Evolutionary conservation across 2,888 invertebrate genomes (phyloP).

Genomic region (Drosophila pseudotakahashii): DNA sequence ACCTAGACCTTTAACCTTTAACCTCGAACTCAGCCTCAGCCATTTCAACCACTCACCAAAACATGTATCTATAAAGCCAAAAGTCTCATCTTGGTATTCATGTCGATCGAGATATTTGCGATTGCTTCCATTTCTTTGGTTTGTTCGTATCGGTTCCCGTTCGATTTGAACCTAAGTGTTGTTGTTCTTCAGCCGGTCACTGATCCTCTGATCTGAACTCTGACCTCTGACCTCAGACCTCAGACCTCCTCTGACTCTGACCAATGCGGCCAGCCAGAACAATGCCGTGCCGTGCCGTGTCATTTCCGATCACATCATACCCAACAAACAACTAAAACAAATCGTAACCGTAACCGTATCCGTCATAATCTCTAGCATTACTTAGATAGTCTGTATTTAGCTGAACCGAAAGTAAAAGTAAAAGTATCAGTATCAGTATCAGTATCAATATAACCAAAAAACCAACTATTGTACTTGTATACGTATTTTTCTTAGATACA

Average conservation of each 20-base stretch:
- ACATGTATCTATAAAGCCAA: slow-evolving; percentile 33
- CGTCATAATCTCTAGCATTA: slow-evolving; percentile 36
- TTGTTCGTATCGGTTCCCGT: slow-evolving; percentile 63
- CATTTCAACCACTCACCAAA: slow-evolving; percentile 33
- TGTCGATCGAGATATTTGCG: slow-evolving; percentile 31
- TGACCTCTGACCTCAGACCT: slow-evolving; percentile 17
- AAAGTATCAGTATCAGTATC: slow-evolving; percentile 12
- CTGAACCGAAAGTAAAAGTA: slow-evolving; percentile 27
- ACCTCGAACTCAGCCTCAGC: slow-evolving; percentile 16
- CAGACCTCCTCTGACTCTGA: slow-evolving; percentile 11
- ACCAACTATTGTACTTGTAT: slow-evolving; percentile 19
- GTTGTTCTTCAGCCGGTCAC: slow-evolving; percentile 55
- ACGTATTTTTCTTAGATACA: slow-evolving; percentile 34
- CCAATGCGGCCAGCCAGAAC: slow-evolving; percentile 18
- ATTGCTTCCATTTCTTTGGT: slow-evolving; percentile 34
- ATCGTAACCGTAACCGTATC: slow-evolving; percentile 32
- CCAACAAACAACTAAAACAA: slow-evolving; percentile 35
- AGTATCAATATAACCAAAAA: slow-evolving; percentile 16
- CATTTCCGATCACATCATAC: slow-evolving; percentile 42
- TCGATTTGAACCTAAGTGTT: slow-evolving; percentile 70
- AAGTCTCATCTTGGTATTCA: slow-evolving; percentile 34
- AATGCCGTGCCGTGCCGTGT: slow-evolving; percentile 24
- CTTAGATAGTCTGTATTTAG: slow-evolving; percentile 44
- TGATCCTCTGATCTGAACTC: slow-evolving; percentile 12
- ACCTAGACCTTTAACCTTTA: slow-evolving; percentile 13